Evolutionary conservation across 2,797 vertebrate species (phyloP), one percentile per base, ranked within the genome.

Genomic region (Syngnathus rostellatus): DNA sequence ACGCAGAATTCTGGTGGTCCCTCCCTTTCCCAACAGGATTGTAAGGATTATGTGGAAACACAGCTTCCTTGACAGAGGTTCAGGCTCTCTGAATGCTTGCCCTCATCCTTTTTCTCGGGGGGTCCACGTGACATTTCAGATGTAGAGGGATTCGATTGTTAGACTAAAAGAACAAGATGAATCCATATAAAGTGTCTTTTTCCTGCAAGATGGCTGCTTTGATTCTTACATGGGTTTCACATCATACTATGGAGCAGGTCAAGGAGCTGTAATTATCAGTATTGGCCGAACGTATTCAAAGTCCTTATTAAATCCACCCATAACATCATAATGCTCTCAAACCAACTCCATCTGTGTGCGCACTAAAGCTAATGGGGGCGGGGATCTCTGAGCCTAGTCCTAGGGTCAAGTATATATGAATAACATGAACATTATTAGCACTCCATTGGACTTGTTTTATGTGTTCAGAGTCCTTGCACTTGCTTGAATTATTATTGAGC

Each of bases 401-500:
- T 73, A 46, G 19, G 65, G 62, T 81, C 60, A 85, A 78, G 77
- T 76, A 75, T 79, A 67, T 76, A 60, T 72, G 59, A 81, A 64
- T 71, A 81, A 79, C 63, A 64, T 68, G 61, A 83, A 67, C 66
- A 67, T 78, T 68, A 83, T 84, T 80, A 87, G 79, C 75, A 81
- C 73, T 63, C 55, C 66, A 63, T 59, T 62, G 43, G 25, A 46
- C 51, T 67, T 25, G 70, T 79, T 72, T 61, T 62, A 70, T 25
- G 55, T 74, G 45, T 67, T 12, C 45, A 3, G 78, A 76, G 73
- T 63, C 70, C 68, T 43, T 50, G 48, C n/a, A 69, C 68, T 39
- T 9, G 58, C 41, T 62, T 72, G 65, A 81, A 70, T 72, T 61
- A 66, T 72, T 48, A 71, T 73, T 46, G 69, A 73, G 40, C 14